Conservation (phyloP, 2,113 vertebrate genomes). For the Menura novaehollandiae region DNA sequence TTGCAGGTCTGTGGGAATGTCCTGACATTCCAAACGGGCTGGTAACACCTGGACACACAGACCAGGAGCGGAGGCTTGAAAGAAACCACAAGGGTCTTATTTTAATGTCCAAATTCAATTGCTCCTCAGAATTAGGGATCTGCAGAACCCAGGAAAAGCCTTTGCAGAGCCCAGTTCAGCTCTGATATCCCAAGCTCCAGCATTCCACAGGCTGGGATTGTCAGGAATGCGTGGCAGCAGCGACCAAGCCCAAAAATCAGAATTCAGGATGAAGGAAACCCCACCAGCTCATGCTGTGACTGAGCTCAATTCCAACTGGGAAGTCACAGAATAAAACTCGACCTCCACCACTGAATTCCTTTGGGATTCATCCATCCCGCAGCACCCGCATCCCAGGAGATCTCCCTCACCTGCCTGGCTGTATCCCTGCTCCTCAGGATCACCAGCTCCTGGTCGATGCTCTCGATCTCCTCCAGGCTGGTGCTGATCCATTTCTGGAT, state of each 20-base stretch:
- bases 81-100: neutral
- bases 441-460: conserved; percentile 87
- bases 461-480: conserved; percentile 89
- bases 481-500: conserved; percentile 81
- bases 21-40: neutral
- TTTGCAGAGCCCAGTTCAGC: neutral
- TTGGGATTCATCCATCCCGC: neutral
- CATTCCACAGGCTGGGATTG: neutral
- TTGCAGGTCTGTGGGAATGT: neutral
- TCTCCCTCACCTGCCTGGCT: conserved; percentile 69
- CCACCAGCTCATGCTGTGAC: neutral
- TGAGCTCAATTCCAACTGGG: rapidly evolving
- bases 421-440: conserved; percentile 80
- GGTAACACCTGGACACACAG: rapidly evolving
- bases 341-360: neutral
- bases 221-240: rapidly evolving
- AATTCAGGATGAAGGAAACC: neutral
- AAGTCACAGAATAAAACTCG: neutral
- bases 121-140: neutral
- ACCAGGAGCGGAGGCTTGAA: neutral
- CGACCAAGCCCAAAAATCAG: neutral
- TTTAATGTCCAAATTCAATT: neutral
- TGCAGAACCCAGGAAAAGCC: neutral
- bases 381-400: neutral
- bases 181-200: neutral